phyloP scores from a whole-genome alignment of 2,797 vertebrate genomes.

The Pseudochaenichthys georgianus region DNA sequence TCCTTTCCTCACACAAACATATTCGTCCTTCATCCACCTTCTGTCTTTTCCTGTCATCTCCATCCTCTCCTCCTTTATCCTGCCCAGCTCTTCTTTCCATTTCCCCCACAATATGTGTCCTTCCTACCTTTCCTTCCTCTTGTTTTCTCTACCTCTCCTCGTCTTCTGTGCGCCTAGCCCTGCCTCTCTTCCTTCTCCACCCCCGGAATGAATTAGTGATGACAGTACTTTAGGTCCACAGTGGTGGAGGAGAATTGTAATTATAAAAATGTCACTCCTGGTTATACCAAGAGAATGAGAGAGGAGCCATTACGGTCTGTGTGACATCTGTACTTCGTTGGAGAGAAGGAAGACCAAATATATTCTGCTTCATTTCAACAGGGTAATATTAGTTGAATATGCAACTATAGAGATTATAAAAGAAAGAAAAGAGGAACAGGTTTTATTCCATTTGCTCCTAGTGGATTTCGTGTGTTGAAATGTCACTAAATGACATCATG shows the following conservation, averaged over 20 bases:
- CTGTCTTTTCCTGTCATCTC: constrained; percentile 29
- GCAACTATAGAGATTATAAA: not conserved
- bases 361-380: constrained; percentile 38
- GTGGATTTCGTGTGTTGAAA: constrained; percentile 19
- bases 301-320: constrained; percentile 46
- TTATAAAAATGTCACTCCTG: constrained; percentile 81
- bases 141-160: constrained; percentile 6
- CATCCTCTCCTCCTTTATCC: constrained; percentile 10
- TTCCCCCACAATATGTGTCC: not conserved
- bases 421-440: not conserved
- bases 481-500: constrained; percentile 17
- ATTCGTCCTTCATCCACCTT: constrained; percentile 69
- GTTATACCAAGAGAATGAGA: constrained; percentile 65
- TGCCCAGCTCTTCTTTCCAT: not conserved
- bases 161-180: not conserved
- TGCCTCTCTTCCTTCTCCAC: not conserved
- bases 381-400: not conserved
- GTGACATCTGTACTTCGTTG: constrained; percentile 49
- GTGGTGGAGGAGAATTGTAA: constrained; percentile 71
- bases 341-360: constrained; percentile 22
- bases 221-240: constrained; percentile 67
- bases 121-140: not conserved
- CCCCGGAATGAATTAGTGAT: constrained; percentile 73
- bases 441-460: constrained; percentile 1
- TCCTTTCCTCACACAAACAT: constrained; percentile 24